Evolutionary conservation across 2,113 vertebrate species (phyloP).

Genomic region (Noctilio leporinus): DNA sequence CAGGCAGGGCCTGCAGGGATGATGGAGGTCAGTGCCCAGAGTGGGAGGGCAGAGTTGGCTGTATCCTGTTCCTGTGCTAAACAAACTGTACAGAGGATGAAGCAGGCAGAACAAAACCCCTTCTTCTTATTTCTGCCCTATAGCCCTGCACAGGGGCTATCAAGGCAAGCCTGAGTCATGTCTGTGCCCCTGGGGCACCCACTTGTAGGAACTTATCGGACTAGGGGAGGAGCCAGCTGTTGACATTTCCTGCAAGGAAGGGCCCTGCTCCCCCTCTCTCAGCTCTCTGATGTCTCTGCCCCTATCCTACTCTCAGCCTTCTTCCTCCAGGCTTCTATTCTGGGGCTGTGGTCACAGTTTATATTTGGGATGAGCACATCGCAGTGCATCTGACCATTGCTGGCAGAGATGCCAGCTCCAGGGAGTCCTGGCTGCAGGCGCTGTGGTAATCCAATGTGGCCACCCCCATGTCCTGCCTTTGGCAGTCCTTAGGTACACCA

Average conservation of each 20-base stretch:
- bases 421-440: constrained; percentile 14
- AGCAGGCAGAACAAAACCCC: not conserved
- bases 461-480: not conserved
- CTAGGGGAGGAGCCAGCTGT: constrained; percentile 37
- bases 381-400: constrained; percentile 65
- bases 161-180: constrained; percentile 31
- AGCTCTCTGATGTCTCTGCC: constrained; percentile 22
- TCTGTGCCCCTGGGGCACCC: constrained; percentile 19
- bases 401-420: constrained; percentile 51
- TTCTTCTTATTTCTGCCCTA: not conserved
- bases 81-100: not conserved
- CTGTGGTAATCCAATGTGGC: not conserved
- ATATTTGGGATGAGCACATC: constrained; percentile 71
- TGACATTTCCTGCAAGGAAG: constrained; percentile 53
- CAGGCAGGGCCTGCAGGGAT: not conserved
- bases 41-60: not conserved
- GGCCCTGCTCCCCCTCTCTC: not conserved
- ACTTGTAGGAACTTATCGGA: constrained; percentile 35
- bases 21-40: not conserved
- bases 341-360: constrained; percentile 74
- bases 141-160: not conserved
- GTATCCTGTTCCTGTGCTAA: not conserved
- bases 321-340: constrained; percentile 70
- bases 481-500: not conserved
- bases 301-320: constrained; percentile 56